Evolutionary conservation across 2,888 invertebrate genomes (phyloP).

Genomic region (Aromia moschata): DNA sequence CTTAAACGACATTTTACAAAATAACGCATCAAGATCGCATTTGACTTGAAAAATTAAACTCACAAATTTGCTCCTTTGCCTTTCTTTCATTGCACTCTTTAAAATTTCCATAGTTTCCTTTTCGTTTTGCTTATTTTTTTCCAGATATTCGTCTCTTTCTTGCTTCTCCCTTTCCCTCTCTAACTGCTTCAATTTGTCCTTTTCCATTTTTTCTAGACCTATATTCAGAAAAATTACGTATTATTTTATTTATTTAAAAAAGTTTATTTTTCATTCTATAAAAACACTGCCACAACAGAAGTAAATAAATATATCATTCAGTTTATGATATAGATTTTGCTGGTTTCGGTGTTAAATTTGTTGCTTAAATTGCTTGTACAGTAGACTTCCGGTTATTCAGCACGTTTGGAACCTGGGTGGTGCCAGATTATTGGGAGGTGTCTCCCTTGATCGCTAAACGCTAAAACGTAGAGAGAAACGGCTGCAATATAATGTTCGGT

Average conservation of each 20-base stretch:
- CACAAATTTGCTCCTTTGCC: slow-evolving; percentile 71
- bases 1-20: slow-evolving; percentile 43
- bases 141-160: slow-evolving; percentile 69
- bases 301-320: too few species aligned
- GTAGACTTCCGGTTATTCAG: too few species aligned
- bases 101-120: slow-evolving; percentile 65
- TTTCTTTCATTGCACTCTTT: slow-evolving; percentile 58
- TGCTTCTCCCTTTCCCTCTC: slow-evolving; percentile 79
- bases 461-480: too few species aligned
- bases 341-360: too few species aligned
- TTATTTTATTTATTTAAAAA: neutral
- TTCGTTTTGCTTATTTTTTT: slow-evolving; percentile 66
- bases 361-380: too few species aligned
- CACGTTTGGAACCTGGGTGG: too few species aligned
- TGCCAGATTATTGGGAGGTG: too few species aligned
- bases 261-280: too few species aligned
- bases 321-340: too few species aligned
- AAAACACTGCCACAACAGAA: too few species aligned
- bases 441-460: too few species aligned
- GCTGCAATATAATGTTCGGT: too few species aligned
- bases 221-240: slow-evolving; percentile 50
- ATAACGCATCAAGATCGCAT: neutral
- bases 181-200: slow-evolving; percentile 87
- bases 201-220: slow-evolving; percentile 97
- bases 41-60: slow-evolving; percentile 51